These are phyloP conservation scores for Nemopilema nomurai DNA, from an alignment of 30 jellyfish, hydroid and myxozoan genomes.

Conservation along the genomic window DNA sequence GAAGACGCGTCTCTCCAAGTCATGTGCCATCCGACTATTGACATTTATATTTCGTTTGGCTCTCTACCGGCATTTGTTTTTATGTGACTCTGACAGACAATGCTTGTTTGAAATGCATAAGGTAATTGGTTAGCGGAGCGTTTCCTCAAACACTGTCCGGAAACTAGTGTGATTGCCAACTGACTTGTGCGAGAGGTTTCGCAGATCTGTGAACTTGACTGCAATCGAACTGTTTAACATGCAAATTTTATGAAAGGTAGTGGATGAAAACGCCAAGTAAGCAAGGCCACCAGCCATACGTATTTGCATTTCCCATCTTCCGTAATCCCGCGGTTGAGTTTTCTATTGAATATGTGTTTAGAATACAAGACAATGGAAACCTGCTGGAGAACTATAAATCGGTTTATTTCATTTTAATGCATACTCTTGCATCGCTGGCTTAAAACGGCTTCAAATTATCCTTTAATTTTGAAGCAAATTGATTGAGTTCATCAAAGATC, in stretches of 20 bases:
- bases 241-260: constrained; percentile 17
- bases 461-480: background rate
- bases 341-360: constrained; percentile 24
- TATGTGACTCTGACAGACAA: background rate
- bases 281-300: constrained; percentile 43
- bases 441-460: background rate
- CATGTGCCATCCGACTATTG: background rate
- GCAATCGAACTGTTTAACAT: background rate
- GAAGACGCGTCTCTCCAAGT: background rate
- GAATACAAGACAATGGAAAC: constrained; percentile 31
- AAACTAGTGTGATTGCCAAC: background rate
- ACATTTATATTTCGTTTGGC: background rate
- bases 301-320: constrained; percentile 42
- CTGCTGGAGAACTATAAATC: constrained; percentile 7
- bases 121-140: background rate
- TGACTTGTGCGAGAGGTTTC: background rate
- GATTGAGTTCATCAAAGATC: no score
- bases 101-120: background rate
- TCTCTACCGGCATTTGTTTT: no score
- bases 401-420: background rate
- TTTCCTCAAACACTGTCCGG: background rate
- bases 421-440: background rate
- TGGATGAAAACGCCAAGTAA: constrained; percentile 7
- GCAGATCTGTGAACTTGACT: background rate
- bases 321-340: constrained; percentile 43